phyloP scores from a whole-genome alignment of 2,888 invertebrate species.

The Tetragnatha montana region DNA sequence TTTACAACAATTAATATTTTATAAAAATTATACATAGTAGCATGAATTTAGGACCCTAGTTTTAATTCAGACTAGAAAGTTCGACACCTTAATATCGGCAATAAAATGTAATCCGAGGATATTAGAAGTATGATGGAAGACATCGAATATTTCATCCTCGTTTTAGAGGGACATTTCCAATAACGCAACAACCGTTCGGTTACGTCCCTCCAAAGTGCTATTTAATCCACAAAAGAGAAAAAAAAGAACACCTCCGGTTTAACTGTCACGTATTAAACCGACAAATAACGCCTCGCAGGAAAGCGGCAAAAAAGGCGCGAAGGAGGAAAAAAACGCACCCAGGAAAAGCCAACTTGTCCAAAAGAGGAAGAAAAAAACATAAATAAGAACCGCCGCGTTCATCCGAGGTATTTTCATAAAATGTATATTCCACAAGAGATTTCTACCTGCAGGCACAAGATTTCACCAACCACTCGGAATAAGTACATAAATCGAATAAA shows the following conservation, averaged over 20 bases:
- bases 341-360: neutral
- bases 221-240: neutral
- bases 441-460: slow-evolving; percentile 51
- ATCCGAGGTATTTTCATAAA: slow-evolving; percentile 54
- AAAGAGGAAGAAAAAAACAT: neutral
- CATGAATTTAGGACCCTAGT: no score
- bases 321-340: neutral
- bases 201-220: neutral
- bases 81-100: no score
- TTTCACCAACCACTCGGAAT: slow-evolving; percentile 61
- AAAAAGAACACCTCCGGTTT: neutral
- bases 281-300: neutral
- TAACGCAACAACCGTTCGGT: neutral
- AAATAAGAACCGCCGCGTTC: neutral
- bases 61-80: no score
- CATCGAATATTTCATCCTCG: neutral
- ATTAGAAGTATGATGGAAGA: no score
- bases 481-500: slow-evolving; percentile 62
- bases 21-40: no score
- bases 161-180: neutral
- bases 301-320: neutral
- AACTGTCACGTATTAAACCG: neutral
- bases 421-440: slow-evolving; percentile 62
- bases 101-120: no score
- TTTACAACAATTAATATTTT: no score